Evolutionary conservation across 2,113 vertebrate species (phyloP), one percentile per base, ranked within the genome.

Genomic region (Misgurnus mizolepis): DNA sequence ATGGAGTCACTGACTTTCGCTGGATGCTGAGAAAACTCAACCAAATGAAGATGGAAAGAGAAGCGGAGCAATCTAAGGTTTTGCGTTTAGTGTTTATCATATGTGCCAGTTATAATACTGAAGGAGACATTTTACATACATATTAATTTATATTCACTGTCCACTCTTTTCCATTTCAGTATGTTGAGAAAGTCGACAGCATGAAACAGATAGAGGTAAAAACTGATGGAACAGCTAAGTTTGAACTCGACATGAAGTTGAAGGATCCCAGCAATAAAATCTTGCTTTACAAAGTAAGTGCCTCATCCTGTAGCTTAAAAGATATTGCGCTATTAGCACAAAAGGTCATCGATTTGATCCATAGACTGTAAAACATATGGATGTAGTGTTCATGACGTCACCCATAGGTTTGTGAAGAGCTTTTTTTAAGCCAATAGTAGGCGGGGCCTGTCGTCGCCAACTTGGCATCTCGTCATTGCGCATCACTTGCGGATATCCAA

Each of bases 21-120:
- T 95, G 95, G 84, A 90, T 98, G 94, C 87, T 98, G 83, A 97
- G 90, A 75, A 94, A 85, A 88, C 90, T 98, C 53, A 94, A 93
- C 49, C 87, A 93, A 84, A 83, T 96, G 83, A 95, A 87, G 82
- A 91, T 89, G 78, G 93, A 95, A 49, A 84, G 86, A 11, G 90
- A 93, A 27, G 91, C 86, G 12, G 90, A 93, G 72, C 93, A 96
- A 75, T 90, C 87, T 0, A 88, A 94, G 94, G 96, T 98, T 89
- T 82, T 76, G n/a, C 58, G 79, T 79, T 56, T 3, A 68, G 6
- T 15, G 22, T 18, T n/a, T 49, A 7, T 70, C 5, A 69, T n/a
- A 7, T 41, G 7, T 22, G 40, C 39, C 12, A 47, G 45, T 47
- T 7, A 47, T 47, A 9, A 3, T 7, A 47, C 5, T 47, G 8